Percentiles rank a stretch among this genome's conserved stretches.
Conservation (phyloP, 2,888 invertebrate species). For the Drosophila sordidapex region DNA sequence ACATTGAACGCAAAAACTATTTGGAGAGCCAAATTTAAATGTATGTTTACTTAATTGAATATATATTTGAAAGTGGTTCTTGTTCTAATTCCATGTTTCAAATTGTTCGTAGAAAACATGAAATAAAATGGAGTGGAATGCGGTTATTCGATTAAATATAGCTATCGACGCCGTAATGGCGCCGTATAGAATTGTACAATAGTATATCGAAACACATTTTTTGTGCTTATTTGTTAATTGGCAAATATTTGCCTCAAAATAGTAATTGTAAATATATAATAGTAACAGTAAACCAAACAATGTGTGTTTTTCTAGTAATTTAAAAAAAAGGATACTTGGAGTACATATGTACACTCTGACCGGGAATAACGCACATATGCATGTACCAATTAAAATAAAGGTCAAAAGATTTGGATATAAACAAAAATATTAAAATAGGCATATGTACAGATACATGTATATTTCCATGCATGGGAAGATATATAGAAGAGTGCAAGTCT, state of each 20-base stretch:
- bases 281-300: neutral
- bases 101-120: neutral
- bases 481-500: neutral
- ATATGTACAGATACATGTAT: neutral
- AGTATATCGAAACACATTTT: neutral
- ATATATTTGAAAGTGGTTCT: neutral
- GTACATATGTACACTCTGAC: constrained; percentile 1
- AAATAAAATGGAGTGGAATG: neutral
- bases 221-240: neutral
- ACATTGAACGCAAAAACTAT: neutral
- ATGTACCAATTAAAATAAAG: constrained; percentile 3
- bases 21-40: neutral
- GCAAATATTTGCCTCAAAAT: neutral
- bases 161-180: constrained; percentile 6
- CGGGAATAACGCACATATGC: constrained; percentile 1
- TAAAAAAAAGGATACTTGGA: neutral
- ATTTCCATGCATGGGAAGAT: neutral
- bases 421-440: neutral
- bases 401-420: neutral
- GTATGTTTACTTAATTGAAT: neutral
- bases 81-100: constrained; percentile 3
- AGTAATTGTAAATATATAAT: neutral
- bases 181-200: neutral
- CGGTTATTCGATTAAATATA: neutral
- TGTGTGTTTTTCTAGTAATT: neutral